phyloP scores from a whole-genome alignment of 2,888 invertebrate genomes.

The Caenorhabditis panamensis region DNA sequence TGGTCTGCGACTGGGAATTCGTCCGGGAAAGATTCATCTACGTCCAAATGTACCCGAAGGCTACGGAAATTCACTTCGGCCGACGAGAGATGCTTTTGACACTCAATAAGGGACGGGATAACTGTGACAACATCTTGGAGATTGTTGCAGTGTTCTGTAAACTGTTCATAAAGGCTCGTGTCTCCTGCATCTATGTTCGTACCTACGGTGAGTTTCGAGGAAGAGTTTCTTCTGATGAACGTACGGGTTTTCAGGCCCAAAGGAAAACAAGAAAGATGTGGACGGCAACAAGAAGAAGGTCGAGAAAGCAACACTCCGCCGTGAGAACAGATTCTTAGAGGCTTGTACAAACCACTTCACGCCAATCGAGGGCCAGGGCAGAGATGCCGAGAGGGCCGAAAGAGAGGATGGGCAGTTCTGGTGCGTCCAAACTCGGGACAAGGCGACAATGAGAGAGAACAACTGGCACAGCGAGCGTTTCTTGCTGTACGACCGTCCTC shows the following conservation, averaged over 20 bases:
- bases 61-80: background rate
- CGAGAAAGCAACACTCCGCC: background rate
- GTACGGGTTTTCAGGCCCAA: background rate
- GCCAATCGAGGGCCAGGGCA: background rate
- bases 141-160: background rate
- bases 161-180: background rate
- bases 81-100: background rate
- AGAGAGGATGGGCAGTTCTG: background rate
- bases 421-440: background rate
- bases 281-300: too few species aligned
- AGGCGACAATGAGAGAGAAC: background rate
- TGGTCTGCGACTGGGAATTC: background rate
- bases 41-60: background rate
- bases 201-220: background rate
- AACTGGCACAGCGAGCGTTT: background rate
- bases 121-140: background rate
- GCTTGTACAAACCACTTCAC: background rate
- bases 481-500: background rate
- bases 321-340: background rate
- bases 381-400: background rate
- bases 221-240: too few species aligned
- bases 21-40: background rate
- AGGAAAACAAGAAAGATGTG: too few species aligned
- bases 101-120: background rate
- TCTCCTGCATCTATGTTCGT: background rate